phyloP scores from a whole-genome alignment of 2,888 invertebrate genomes.

The Phania funesta region DNA sequence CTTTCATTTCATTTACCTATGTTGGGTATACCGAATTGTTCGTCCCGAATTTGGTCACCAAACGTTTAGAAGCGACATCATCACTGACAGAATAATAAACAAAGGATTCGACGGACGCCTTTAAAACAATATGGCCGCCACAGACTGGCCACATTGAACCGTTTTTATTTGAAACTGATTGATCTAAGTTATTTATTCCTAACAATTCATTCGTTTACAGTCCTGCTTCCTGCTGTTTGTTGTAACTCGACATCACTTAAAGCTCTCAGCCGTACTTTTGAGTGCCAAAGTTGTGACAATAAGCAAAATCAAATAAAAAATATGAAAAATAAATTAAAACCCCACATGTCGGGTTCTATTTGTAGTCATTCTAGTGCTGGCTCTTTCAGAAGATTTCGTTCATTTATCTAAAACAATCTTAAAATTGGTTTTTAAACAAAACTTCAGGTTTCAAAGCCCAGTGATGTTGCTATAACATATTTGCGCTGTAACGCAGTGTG shows the following conservation, averaged over 20 bases:
- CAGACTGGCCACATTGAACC: no score
- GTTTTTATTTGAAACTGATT: no score
- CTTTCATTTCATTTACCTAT: no score
- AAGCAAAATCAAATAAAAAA: not conserved
- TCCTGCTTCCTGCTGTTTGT: not conserved
- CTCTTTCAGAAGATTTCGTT: constrained; percentile 13
- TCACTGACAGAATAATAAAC: no score
- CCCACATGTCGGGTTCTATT: not conserved
- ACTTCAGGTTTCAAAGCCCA: constrained; percentile 40
- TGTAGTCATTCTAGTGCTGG: not conserved
- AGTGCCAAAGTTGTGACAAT: not conserved
- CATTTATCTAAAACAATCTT: constrained; percentile 57
- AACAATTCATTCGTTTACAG: not conserved
- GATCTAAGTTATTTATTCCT: no score
- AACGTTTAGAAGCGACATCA: no score
- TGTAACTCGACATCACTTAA: not conserved
- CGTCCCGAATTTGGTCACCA: no score
- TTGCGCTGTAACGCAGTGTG: constrained; percentile 33
- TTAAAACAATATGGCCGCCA: no score
- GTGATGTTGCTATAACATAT: not conserved
- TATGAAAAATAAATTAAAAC: not conserved
- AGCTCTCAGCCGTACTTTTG: not conserved
- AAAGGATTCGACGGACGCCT: no score
- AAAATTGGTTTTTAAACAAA: constrained; percentile 49
- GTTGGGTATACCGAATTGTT: no score